Evolutionary conservation across 1,140 invertebrate species (phyloP).

Genomic region (Drosophila fuyamai): DNA sequence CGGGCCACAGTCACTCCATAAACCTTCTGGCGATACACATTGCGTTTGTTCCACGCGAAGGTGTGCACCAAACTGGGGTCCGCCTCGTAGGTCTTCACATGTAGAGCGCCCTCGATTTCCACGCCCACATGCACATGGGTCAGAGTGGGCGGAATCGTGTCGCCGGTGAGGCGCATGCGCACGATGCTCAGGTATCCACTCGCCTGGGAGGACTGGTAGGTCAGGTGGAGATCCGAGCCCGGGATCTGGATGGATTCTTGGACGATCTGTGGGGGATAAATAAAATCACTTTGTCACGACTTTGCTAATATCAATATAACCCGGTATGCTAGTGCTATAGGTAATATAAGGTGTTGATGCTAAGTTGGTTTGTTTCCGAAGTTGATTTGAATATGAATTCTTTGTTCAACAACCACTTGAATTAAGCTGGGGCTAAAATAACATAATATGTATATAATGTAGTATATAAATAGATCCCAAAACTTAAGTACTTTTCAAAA

Average conservation of each 20-base stretch:
- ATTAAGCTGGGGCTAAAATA: neutral
- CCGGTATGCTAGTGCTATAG: too few species aligned
- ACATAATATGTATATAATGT: neutral
- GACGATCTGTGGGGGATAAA: slow-evolving; percentile 89
- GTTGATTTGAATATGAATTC: too few species aligned
- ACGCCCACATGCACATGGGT: slow-evolving; percentile 95
- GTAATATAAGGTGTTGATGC: too few species aligned
- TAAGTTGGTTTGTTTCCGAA: neutral
- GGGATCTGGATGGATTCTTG: slow-evolving; percentile 97
- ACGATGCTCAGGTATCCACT: slow-evolving; percentile 96
- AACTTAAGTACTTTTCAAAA: too few species aligned
- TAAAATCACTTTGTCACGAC: neutral
- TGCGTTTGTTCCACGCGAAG: slow-evolving; percentile 98
- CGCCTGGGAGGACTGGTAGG: slow-evolving; percentile 96
- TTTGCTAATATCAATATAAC: too few species aligned
- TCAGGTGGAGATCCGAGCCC: slow-evolving; percentile 94
- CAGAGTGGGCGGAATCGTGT: slow-evolving; percentile 91
- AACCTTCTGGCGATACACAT: slow-evolving; percentile 98
- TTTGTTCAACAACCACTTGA: too few species aligned
- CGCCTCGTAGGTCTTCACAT: slow-evolving; percentile 96
- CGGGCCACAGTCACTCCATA: slow-evolving; percentile 94
- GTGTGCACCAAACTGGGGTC: slow-evolving; percentile 97
- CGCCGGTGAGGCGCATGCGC: slow-evolving; percentile 94
- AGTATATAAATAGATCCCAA: too few species aligned
- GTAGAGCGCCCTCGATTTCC: slow-evolving; percentile 95